phyloP scores from a whole-genome alignment of 2,888 invertebrate genomes.

The Abrostola triplasia region DNA sequence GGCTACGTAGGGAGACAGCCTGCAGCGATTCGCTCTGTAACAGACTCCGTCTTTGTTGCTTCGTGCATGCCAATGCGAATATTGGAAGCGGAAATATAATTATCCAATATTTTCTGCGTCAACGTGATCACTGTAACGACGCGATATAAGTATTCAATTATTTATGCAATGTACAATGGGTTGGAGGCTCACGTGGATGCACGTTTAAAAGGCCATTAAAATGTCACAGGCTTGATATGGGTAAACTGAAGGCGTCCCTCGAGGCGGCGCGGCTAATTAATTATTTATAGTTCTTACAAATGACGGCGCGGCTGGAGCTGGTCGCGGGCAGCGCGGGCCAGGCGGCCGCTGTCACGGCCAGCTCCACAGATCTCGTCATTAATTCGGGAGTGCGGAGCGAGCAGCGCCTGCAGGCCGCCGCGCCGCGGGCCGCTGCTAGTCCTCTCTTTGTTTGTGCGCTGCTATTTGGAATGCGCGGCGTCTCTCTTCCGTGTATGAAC shows the following conservation, averaged over 20 bases:
- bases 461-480: constrained; percentile 58
- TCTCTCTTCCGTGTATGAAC: constrained; percentile 50
- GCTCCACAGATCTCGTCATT: constrained; percentile 72
- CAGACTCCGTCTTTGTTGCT: constrained; percentile 69
- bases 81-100: constrained; percentile 75
- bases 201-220: constrained; percentile 83
- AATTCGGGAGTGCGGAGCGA: constrained; percentile 62
- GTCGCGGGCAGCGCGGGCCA: constrained; percentile 42
- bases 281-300: constrained; percentile 82
- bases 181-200: constrained; percentile 70
- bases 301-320: constrained; percentile 41
- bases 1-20: constrained; percentile 62
- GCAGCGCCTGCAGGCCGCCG: background rate
- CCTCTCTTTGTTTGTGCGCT: constrained; percentile 58
- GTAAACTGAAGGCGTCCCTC: constrained; percentile 70
- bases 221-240: constrained; percentile 81
- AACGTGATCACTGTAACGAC: constrained; percentile 50
- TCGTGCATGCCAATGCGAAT: constrained; percentile 65
- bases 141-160: constrained; percentile 69
- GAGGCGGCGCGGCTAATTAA: constrained; percentile 73
- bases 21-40: constrained; percentile 68
- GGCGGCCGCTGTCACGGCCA: constrained; percentile 61
- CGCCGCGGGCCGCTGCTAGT: constrained; percentile 42
- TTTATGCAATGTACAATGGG: constrained; percentile 69
- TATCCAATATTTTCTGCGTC: constrained; percentile 68